These are phyloP conservation scores for Darwinula stevensoni DNA, from an alignment of 2,888 invertebrate species.

Conservation along the genomic window DNA sequence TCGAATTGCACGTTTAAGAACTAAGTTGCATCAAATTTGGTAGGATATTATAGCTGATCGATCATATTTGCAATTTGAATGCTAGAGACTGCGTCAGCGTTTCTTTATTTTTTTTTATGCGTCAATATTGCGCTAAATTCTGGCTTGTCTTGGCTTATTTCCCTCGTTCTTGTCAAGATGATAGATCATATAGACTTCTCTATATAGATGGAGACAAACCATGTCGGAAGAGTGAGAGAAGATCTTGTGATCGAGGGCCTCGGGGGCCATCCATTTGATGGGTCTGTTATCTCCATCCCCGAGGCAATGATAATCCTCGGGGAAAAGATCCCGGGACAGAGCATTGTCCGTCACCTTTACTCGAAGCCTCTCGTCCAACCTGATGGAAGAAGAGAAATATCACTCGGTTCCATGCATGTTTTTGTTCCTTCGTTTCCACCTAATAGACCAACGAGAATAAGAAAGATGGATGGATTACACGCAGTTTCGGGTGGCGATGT, in stretches of 20 bases:
- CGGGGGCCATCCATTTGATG: constrained; percentile 82
- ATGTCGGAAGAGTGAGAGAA: constrained; percentile 73
- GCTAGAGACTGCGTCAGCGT: no score
- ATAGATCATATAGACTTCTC: no score
- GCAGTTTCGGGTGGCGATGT: neutral
- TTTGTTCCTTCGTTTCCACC: neutral
- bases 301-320: constrained; percentile 80
- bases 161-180: no score
- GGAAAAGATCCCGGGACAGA: constrained; percentile 70
- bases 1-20: no score
- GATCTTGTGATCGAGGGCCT: constrained; percentile 50
- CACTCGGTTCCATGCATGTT: neutral
- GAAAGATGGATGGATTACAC: no score
- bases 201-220: constrained; percentile 25
- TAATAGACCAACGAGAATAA: no score
- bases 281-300: constrained; percentile 92
- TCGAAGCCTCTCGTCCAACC: constrained; percentile 50
- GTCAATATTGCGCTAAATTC: no score
- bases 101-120: no score
- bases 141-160: no score
- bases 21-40: no score
- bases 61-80: no score
- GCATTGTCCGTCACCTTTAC: constrained; percentile 82
- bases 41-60: no score
- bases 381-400: constrained; percentile 16